Percentiles rank a stretch among this genome's conserved stretches.
These are phyloP conservation scores for Cephalopachus bancanus DNA, from an alignment of 2,797 vertebrate species.

Conservation along the genomic window DNA sequence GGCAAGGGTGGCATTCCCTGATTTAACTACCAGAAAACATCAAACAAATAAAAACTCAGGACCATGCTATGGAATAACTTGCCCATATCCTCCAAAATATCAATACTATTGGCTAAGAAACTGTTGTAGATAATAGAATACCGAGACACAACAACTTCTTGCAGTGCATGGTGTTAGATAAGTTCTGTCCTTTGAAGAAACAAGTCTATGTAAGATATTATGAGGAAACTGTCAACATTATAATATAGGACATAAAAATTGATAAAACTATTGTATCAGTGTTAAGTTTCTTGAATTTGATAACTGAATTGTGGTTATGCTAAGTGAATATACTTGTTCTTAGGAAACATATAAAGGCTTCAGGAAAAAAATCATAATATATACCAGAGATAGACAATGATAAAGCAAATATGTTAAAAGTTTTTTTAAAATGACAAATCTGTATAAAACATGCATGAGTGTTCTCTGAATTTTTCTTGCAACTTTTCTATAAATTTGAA, in stretches of 20 bases:
- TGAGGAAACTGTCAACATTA: background rate
- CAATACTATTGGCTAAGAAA: background rate
- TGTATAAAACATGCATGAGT: background rate
- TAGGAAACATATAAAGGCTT: background rate
- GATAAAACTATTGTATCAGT: too few relatives aligned
- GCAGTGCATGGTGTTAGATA: background rate
- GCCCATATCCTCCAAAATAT: background rate
- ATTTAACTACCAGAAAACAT: background rate
- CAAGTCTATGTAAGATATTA: background rate
- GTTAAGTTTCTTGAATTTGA: constrained; percentile 12
- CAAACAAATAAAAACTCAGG: background rate
- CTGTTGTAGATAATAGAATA: background rate
- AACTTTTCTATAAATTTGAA: background rate
- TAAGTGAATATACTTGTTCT: background rate
- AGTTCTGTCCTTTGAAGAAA: background rate
- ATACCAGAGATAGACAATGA: background rate
- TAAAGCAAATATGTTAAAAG: background rate
- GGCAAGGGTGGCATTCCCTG: background rate
- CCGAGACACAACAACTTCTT: background rate
- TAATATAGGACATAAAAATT: background rate
- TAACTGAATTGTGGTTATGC: background rate
- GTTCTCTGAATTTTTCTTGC: background rate
- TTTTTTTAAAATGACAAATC: background rate
- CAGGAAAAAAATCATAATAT: background rate
- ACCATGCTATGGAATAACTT: constrained; percentile 15